Evolutionary conservation across 1,140 invertebrate species (phyloP), one percentile per base, ranked within the genome.

Genomic region (Calephelis virginiensis): DNA sequence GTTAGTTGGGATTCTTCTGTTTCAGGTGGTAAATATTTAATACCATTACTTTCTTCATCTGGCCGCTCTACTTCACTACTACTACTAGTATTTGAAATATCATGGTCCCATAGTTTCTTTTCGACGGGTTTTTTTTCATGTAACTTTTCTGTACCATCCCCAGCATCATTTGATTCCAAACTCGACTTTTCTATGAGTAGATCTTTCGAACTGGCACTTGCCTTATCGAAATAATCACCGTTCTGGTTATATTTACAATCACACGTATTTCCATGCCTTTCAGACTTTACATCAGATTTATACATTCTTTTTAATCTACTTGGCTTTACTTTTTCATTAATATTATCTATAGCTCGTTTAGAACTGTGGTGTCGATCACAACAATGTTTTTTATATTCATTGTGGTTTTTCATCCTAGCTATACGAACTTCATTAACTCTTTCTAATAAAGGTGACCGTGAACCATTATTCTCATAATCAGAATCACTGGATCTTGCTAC

Each of bases 121-220:
- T 85, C 81, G 61, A 78, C 67, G 40, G 82, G 74, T 73, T 89
- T 81, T 53, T 78, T 84, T 5, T 86, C 82, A 8, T 82, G 78
- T 12, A 69, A 74, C 68, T 86, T 85, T 45, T 82, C 80, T 6
- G 78, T 72, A 45, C 76, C 65, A 48, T 85, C 84, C 14, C 69
- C 70, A 67, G 83, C 88, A 63, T 92, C 91, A 72, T 92, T 91
- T 45, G 91, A 92, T 81, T 92, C 91, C 74, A 92, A 84, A 74
- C 91, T 92, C 43, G 91, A 92, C 83, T 92, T 91, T 64, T 93
- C 92, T 80, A 94, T 89, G 14, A 94, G 82, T 50, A 93, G 92
- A 79, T 94, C 94, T 82, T 94, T 94, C 6, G 93, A 94, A 77
- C 93, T 94, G 56, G 93, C 93, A 80, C 93, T 94, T 17, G 92